Base-by-base conservation (phyloP, 2,888 invertebrate genomes). In the Electrophaes corylata region DNA sequence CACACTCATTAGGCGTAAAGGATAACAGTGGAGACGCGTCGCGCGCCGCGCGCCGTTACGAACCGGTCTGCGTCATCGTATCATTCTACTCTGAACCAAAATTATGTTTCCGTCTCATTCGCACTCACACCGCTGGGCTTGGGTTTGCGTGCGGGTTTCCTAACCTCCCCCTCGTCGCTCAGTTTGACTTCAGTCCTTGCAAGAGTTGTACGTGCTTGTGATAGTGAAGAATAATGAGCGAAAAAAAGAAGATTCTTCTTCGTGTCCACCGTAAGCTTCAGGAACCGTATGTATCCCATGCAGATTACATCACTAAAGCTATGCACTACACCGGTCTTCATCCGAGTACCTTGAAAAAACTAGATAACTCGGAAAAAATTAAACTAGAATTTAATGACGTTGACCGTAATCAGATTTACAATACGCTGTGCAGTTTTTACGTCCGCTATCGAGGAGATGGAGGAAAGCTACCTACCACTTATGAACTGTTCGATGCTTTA, bases 381-480 rank as follows among this genome's bases (percentile, higher is more conserved):
- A 20, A 52, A 10, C 3, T 63, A 3, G 43, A 50, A 20, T 0
- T 60, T 0, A 39, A 60, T 5, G 18, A 14, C 0, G 26, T 80
- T 0, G 70, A 78, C 14, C 66, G 80, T 1, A 62, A 66, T 0
- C 18, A 57, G 0, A 62, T 81, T 14, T 72, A 73, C 18, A 45
- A 57, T 0, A 62, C 62, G 35, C 50, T 79, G 3, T 49, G 67
- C 3, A 5, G 59, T 0, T 73, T 70, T 19, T 79, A 73, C 60
- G 23, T 67, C 1, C 10, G 48, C 0, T 8, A 40, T 12, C 31
- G 45, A 2, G 3, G 0, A 1, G 45, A 49, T 12, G 35, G 57
- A 2, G 52, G 60, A 0, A 54, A 43, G 3, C 54, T 81, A 14
- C 82, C 82, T 0, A 66, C 74, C 0, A 71, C 76, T 0, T 60